Evolutionary conservation across 2,888 invertebrate genomes (phyloP).

Genomic region (Crocallis elinguaria): DNA sequence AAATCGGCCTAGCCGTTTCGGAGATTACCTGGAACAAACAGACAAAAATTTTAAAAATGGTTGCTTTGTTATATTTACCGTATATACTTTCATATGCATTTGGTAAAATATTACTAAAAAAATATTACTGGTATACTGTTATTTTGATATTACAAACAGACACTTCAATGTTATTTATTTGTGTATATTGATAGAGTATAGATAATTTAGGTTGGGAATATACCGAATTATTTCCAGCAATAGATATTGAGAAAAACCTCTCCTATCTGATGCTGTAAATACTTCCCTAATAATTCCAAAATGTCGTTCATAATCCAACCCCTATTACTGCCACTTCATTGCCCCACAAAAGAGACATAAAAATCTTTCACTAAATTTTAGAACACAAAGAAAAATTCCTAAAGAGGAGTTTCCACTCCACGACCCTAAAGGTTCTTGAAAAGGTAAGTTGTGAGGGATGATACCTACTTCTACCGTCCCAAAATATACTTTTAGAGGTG

Average conservation of each 20-base stretch:
- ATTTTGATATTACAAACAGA: too few species aligned
- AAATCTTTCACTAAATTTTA: conserved; percentile 22
- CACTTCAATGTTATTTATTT: too few species aligned
- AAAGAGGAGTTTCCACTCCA: conserved; percentile 28
- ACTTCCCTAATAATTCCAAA: conserved; percentile 6
- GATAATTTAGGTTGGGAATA: neutral
- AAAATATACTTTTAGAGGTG: conserved; percentile 27
- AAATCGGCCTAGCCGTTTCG: too few species aligned
- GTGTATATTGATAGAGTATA: too few species aligned
- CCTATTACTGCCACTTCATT: conserved; percentile 22
- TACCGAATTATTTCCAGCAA: neutral
- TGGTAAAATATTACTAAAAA: too few species aligned
- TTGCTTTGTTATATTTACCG: too few species aligned
- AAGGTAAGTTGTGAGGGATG: conserved; percentile 9
- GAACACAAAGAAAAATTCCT: conserved; percentile 24
- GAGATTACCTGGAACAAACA: too few species aligned
- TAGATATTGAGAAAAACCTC: neutral
- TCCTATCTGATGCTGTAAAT: neutral
- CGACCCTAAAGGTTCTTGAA: conserved; percentile 20
- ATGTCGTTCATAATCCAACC: conserved; percentile 8
- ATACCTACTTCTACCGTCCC: neutral
- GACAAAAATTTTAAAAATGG: too few species aligned
- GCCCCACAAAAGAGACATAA: conserved; percentile 19
- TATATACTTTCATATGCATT: too few species aligned
- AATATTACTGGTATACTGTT: too few species aligned